Evolutionary conservation across 2,113 vertebrate species (phyloP), one percentile per base, ranked within the genome.

Genomic region (Pachyramphus minor): DNA sequence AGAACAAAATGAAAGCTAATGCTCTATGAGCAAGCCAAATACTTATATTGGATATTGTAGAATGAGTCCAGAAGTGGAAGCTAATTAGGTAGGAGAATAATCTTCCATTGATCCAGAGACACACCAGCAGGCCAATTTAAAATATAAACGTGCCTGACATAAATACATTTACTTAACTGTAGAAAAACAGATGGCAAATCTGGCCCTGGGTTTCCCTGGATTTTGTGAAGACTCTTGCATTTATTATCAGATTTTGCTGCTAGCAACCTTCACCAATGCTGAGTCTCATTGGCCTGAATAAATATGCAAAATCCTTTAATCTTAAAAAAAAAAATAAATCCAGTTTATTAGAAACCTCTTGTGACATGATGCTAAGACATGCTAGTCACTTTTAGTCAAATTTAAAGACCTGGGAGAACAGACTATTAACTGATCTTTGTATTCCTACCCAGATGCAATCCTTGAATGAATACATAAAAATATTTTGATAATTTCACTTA

Each of bases 161-260:
- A 94, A 93, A 89, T 78, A 74, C 77, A 64, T 73, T 87, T 84
- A 89, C 49, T 94, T 87, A 82, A 60, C 49, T 69, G 71, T 33
- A 66, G 87, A 68, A 93, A 94, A 94, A 67, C 91, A 94, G 91
- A 91, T 96, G 87, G 93, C 1, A 8, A 89, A 83, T 80, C 67
- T 85, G 71, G 84, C 87, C 45, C 41, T 73, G 81, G 37, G 53
- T 91, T 95, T 95, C 62, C 53, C 42, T 45, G 49, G 62, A 76
- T 82, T 91, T 92, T 87, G 41, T 58, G 68, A 84, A 87, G 44
- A 25, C 25, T 47, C 27, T 62, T 60, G 44, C 44, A 60, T 89
- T 84, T 94, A 50, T 45, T 71, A 89, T 59, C 39, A 90, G 52
- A 45, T 49, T 19, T 33, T 85, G 55, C 69, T 87, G 56, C 77